phyloP scores from a whole-genome alignment of 2,888 invertebrate genomes.

The Amorpha juglandis region DNA sequence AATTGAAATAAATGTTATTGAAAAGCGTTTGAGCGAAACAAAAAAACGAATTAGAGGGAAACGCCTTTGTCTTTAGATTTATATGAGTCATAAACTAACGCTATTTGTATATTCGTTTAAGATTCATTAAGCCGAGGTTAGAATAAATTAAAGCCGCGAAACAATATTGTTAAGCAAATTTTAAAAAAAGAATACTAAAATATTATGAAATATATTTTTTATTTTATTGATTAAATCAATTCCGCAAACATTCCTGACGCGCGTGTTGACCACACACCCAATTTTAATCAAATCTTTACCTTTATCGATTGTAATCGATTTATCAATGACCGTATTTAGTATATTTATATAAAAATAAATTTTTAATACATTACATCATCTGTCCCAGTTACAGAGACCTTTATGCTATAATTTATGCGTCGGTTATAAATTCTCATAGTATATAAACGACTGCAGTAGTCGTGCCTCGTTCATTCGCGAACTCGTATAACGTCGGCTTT shows the following conservation, averaged over 20 bases:
- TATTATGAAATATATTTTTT: not conserved
- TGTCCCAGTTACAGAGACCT: constrained; percentile 52
- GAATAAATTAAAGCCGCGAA: not conserved
- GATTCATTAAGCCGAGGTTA: not conserved
- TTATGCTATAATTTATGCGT: constrained; percentile 47
- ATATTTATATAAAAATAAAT: constrained; percentile 36
- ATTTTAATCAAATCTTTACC: not conserved
- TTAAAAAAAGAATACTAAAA: not conserved
- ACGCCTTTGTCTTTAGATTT: not conserved
- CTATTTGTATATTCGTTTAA: not conserved
- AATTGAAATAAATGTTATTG: constrained; percentile 1
- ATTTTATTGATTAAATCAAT: not conserved
- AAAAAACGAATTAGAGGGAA: constrained; percentile 1
- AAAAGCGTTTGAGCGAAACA: not conserved
- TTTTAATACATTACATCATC: constrained; percentile 49
- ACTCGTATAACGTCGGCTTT: constrained; percentile 7
- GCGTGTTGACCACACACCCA: not conserved
- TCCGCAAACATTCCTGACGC: not conserved
- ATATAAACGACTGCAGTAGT: constrained; percentile 30
- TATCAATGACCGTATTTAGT: constrained; percentile 36
- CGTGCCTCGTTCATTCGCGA: constrained; percentile 24
- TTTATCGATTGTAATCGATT: constrained; percentile 4
- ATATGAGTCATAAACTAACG: not conserved
- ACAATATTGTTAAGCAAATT: not conserved
- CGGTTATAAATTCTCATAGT: constrained; percentile 46